phyloP scores from a whole-genome alignment of 2,888 invertebrate species.

The Eristalis intricaria region DNA sequence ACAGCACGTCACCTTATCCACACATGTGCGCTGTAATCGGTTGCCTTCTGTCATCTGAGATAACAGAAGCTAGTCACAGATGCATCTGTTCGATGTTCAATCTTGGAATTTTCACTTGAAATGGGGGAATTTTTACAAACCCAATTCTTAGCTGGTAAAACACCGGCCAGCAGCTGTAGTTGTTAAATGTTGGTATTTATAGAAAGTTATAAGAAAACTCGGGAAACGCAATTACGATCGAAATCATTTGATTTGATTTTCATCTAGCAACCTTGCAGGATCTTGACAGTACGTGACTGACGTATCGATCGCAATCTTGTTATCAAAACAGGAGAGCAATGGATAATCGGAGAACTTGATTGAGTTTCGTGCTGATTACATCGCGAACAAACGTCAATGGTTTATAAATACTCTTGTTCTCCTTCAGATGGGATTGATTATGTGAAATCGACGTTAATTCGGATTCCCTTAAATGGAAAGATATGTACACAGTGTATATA shows the following conservation, averaged over 20 bases:
- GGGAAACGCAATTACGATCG: too few species aligned
- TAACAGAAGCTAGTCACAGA: not conserved
- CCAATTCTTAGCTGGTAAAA: not conserved
- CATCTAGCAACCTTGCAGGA: not conserved
- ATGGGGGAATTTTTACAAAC: too few species aligned
- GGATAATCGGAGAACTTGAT: conserved; percentile 16
- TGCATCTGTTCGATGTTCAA: not conserved
- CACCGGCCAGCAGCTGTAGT: too few species aligned
- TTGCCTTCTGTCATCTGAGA: not conserved
- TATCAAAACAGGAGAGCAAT: conserved; percentile 3
- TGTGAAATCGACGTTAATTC: too few species aligned
- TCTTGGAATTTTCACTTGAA: not conserved
- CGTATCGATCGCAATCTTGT: not conserved
- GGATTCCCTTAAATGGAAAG: too few species aligned
- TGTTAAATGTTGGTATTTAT: too few species aligned
- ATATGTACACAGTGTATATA: too few species aligned
- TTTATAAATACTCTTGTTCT: too few species aligned
- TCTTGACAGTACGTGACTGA: conserved; percentile 12
- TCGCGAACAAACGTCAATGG: conserved; percentile 21
- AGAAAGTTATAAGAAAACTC: too few species aligned
- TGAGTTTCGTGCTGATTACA: conserved; percentile 13
- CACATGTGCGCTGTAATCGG: not conserved
- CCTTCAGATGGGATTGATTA: too few species aligned
- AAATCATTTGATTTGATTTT: too few species aligned
- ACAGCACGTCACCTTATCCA: not conserved